Percentiles rank a stretch among this genome's conserved stretches.
phyloP scores from a whole-genome alignment of 2,113 vertebrate species.

The Trogon surrucura region DNA sequence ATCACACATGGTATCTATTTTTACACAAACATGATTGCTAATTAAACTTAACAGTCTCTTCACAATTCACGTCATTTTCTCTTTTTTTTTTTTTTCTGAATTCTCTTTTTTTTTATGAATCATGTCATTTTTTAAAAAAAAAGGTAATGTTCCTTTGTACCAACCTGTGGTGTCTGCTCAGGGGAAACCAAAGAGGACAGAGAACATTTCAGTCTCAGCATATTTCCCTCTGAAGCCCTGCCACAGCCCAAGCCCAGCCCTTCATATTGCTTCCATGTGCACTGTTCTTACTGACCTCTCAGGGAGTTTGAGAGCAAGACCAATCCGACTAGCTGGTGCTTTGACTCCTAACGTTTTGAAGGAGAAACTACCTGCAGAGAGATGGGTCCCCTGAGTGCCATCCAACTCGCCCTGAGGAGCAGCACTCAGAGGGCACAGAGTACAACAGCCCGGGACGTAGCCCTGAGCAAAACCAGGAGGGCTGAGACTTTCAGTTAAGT shows the following conservation, averaged over 20 bases:
- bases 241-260: neutral
- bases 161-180: neutral
- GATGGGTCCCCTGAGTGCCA: neutral
- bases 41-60: conserved; percentile 3
- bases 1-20: neutral
- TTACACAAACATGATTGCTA: neutral
- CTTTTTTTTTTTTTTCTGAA: neutral
- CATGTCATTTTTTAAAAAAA: neutral
- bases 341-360: neutral
- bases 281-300: neutral
- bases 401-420: neutral
- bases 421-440: neutral
- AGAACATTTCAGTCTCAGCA: conserved; percentile 4
- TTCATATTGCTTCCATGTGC: neutral
- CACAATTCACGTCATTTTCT: neutral
- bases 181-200: neutral
- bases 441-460: neutral
- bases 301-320: neutral
- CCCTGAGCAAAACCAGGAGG: neutral
- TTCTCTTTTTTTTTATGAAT: neutral
- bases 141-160: neutral
- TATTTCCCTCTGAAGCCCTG: neutral
- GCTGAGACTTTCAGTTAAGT: neutral
- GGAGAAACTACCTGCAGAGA: neutral
- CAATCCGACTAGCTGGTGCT: neutral